Evolutionary conservation across 2,797 vertebrate species (phyloP), one percentile per base, ranked within the genome.

Genomic region (Zenarchopterus dispar): DNA sequence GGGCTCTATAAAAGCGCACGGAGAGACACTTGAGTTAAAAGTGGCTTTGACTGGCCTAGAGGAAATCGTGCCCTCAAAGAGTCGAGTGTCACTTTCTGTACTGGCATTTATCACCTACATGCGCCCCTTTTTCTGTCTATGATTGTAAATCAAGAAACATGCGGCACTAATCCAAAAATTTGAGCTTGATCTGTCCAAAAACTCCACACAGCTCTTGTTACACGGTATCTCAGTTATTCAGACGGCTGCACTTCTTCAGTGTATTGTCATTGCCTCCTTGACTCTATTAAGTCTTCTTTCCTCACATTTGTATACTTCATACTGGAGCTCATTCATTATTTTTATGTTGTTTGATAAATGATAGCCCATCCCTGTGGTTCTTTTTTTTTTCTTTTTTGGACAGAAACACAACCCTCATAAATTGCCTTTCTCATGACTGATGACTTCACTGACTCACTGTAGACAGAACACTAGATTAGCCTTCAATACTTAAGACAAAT

Each of bases 371-470:
- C 45, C 63, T 28, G 28, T 28, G 7, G 28, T 28, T 28, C 7
- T 28, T 3, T n/a, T n/a, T n/a, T 56, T 23, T 79, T 28, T 69
- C 73, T 75, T 84, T 82, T 78, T 69, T 70, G 75, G 73, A 78
- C 64, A 51, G 33, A 52, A 44, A 44, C 47, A 53, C 55, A 52
- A 50, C 48, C 26, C 19, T 41, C 13, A 21, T 31, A 58, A 39
- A 15, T 56, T 69, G 76, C 33, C 72, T 73, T 61, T 74, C 68
- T 81, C 67, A 73, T 85, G 80, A 87, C 70, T 71, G 78, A 90
- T 91, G 88, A 91, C 84, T 89, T 88, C 81, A 91, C 76, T 85
- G 74, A 79, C 77, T 89, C 75, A 62, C 63, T 77, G 62, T 65
- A 46, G 78, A 80, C 75, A 65, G 53, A 82, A 70, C 76, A 70